Conservation (phyloP, 2,888 invertebrate genomes). For the Elgonia sp. region DNA sequence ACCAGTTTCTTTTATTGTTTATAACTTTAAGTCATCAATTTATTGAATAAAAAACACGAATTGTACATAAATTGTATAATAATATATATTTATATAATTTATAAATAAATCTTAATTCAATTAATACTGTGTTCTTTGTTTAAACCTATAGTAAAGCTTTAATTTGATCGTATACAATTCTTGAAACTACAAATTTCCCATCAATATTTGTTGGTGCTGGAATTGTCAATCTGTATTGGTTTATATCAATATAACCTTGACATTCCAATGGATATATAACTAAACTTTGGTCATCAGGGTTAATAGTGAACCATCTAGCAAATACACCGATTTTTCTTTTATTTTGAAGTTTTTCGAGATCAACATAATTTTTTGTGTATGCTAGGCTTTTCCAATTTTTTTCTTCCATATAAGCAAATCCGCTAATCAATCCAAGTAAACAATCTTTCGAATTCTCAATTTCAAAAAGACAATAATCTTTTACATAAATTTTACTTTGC, state of each 20-base stretch:
- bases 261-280: background rate
- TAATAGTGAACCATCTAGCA: conserved; percentile 11
- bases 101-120: no score
- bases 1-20: no score
- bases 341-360: background rate
- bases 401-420: conserved; percentile 10
- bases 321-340: background rate
- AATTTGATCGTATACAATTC: no score
- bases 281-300: background rate
- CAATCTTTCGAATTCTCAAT: conserved; percentile 2
- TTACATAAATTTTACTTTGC: background rate
- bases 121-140: no score
- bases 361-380: conserved; percentile 12
- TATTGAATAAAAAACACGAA: no score
- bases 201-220: background rate
- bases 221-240: background rate
- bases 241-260: conserved; percentile 9
- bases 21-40: no score
- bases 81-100: no score
- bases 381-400: conserved; percentile 18
- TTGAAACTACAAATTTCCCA: background rate
- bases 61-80: no score
- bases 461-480: conserved; percentile 32
- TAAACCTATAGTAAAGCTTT: no score
- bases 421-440: conserved; percentile 11